Base-by-base conservation (phyloP, 2,113 vertebrate genomes). In the Pseudorasbora parva region DNA sequence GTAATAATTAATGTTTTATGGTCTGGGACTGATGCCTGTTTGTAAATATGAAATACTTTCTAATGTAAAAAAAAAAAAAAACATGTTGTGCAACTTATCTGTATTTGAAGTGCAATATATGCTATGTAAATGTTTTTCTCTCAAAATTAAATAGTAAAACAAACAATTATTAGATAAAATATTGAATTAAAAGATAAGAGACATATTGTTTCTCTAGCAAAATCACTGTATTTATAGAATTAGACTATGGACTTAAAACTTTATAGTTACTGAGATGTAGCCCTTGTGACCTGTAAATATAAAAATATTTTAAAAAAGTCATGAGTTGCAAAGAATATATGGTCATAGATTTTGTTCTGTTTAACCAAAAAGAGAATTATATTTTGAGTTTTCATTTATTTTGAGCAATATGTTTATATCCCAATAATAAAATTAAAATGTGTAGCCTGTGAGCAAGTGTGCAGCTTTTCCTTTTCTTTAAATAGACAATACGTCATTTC, bases 251-350 rank as follows among this genome's bases (percentile, higher is more conserved):
- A 68, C n/a, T 59, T 3, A 59, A 54, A 54, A 59, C 19, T 11
- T 68, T 37, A 71, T 23, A 45, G 68, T 72, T 72, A 72, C 68
- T 72, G 68, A 72, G 10, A 25, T 72, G n/a, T 41, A 33, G 8
- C 23, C 59, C 25, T 60, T 66, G 15, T 12, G 66, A n/a, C 9
- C 0, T 43, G 30, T 66, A 64, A 33, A 64, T 64, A 17, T 17
- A 33, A n/a, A 68, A n/a, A n/a, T n/a, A n/a, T n/a, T n/a, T n/a
- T n/a, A n/a, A n/a, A n/a, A n/a, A n/a, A n/a, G 10, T 41, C 41
- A 71, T 3, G 37, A 12, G 2, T 2, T 62, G 23, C 25, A 62
- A 15, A 25, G n/a, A 59, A 27, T 30, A 27, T 15, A 64, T 64
- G n/a, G n/a, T 25, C 10, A 25, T 25, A 25, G 10, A 64, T 64